Base-by-base conservation (phyloP, 2,113 vertebrate species). In the Sardina pilchardus region DNA sequence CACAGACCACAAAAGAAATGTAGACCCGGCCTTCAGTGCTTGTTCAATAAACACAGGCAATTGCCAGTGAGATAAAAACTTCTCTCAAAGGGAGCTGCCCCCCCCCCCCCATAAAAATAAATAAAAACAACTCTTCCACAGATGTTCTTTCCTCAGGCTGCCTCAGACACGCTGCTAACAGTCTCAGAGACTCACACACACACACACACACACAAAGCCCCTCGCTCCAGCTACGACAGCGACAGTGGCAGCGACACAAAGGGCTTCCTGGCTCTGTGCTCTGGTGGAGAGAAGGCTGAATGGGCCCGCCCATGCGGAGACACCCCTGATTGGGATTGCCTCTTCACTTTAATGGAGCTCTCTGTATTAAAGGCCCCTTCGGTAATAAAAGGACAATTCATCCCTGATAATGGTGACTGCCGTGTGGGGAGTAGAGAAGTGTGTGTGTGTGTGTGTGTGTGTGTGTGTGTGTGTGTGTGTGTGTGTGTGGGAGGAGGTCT, bases 331-430 rank as follows among this genome's bases (percentile, higher is more conserved):
- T 78, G 71, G 71, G 71, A 78, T 78, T 78, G 34, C 34, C 71
- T 36, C 71, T 78, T 34, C 14, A 39, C 34, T 17, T 14, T 78
- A 78, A 78, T 78, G 71, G 71, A 34, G 71, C 34, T 34, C 30
- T 36, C 30, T 78, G 71, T 78, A 78, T 78, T 78, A 78, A 36
- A 36, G 71, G 10, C 34, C 71, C 71, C 71, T 34, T 36, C 10
- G 26, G 71, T 78, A 78, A 78, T 78, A 78, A 78, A 78, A 16
- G 71, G 14, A 78, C 71, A 78, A 78, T 78, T 78, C 71, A 78
- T 78, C 14, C 34, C 30, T 78, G 26, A 78, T 78, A 78, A 78
- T 78, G 71, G 71, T 39, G 71, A 78, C 71, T 78, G 71, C 26
- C 10, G 2, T 78, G 71, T 17, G 16, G 63, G 63, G 63, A 12